A percentile compares a stretch with the other conserved stretches of the same genome.
phyloP scores from a whole-genome alignment of 2,113 vertebrate genomes.

The Electrona antarctica region DNA sequence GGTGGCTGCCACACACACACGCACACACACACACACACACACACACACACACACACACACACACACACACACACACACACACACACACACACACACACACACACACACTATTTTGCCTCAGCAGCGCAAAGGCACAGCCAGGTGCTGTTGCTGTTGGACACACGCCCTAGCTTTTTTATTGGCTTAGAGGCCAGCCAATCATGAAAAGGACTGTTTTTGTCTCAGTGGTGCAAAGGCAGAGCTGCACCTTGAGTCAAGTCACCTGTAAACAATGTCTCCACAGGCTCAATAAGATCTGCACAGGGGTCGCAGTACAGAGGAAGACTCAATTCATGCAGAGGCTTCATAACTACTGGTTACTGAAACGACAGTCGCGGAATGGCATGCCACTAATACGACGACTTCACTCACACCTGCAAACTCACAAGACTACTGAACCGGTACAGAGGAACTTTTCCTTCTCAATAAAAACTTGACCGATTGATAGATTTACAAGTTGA shows the following conservation, averaged over 20 bases:
- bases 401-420: conserved; percentile 91
- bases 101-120: no score
- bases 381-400: conserved; percentile 94
- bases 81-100: no score
- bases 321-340: conserved; percentile 98
- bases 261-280: conserved; percentile 6
- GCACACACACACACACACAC: no score
- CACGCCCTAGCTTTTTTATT: neutral
- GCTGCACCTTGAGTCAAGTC: no score
- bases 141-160: no score
- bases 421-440: conserved; percentile 88
- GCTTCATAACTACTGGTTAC: conserved; percentile 96
- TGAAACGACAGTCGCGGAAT: conserved; percentile 95
- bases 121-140: no score
- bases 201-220: neutral
- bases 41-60: no score
- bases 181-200: neutral
- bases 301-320: conserved; percentile 90
- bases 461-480: no score
- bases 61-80: no score
- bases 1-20: no score
- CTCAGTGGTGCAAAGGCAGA: no score
- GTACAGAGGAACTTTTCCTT: conserved; percentile 31
- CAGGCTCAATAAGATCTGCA: conserved; percentile 98
- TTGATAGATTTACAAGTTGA: neutral